A percentile compares a stretch with the other conserved stretches of the same genome.
Evolutionary conservation across 2,113 vertebrate genomes (phyloP).

Genomic region (Anseranas semipalmata): DNA sequence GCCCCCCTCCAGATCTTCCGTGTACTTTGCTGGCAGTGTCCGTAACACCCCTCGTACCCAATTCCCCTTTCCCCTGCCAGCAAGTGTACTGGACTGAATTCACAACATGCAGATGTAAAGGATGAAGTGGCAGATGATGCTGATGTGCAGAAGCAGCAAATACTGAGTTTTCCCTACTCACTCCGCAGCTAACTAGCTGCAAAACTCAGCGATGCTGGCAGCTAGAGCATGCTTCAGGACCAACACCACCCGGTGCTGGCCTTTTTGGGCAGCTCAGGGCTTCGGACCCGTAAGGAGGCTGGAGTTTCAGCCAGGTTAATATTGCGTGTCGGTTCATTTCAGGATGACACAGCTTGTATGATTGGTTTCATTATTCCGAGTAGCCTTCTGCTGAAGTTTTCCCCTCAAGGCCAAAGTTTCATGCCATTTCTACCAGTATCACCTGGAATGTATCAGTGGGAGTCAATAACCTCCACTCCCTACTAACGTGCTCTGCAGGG

Average conservation of each 20-base stretch:
- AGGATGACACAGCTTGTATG: not conserved
- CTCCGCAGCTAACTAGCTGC: not conserved
- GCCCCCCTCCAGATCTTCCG: not conserved
- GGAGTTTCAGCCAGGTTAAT: not conserved
- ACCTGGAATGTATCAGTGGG: not conserved
- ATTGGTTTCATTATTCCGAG: not conserved
- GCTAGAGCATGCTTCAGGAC: not conserved
- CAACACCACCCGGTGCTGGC: rapidly evolving
- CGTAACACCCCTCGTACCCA: not conserved
- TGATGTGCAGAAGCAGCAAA: not conserved
- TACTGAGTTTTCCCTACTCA: not conserved
- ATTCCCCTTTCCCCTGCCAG: not conserved
- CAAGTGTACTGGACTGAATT: not conserved
- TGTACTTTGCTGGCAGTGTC: not conserved
- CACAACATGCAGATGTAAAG: not conserved
- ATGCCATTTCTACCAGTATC: not conserved
- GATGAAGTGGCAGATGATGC: not conserved
- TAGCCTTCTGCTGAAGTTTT: not conserved
- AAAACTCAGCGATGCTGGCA: not conserved
- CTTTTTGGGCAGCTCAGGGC: not conserved
- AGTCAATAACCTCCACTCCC: constrained; percentile 1
- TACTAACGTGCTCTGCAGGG: not conserved
- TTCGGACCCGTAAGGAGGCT: not conserved
- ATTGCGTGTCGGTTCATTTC: not conserved
- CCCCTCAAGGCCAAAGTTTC: not conserved